Evolutionary conservation across 2,797 vertebrate genomes (phyloP), one percentile per base, ranked within the genome.

Genomic region (Nannoperca obscura): DNA sequence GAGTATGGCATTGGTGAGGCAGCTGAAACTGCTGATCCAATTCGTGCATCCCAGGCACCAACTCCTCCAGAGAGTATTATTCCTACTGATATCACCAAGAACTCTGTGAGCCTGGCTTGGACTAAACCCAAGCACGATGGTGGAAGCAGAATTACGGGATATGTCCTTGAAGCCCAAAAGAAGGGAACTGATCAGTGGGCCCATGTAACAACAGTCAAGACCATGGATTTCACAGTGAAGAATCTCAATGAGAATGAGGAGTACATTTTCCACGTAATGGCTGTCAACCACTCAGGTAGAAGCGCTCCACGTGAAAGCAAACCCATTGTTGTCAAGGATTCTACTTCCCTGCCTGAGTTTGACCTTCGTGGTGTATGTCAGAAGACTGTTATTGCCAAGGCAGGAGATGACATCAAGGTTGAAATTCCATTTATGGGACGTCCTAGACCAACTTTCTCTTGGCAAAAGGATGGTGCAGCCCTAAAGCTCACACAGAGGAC

Each of bases 231-330:
- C 78, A 94, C 94, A 54, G 97, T 97, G 42, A 99, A 95, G 89
- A 98, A 98, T 92, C 96, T 99, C 14, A 99, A 97, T 83, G 98
- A 99, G 94, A 97, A 96, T 75, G 98, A 99, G 81, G 98, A 99
- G 83, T 99, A 99, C 64, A 92, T 96, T 64, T 99, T 99, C 96
- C 97, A 94, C 69, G 96, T 99, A 63, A 99, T 99, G 97, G 98
- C 98, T 40, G 98, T 97, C 44, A 99, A 99, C 83, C 95, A 92
- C 15, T 97, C 98, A 10, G 98, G 98, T 53, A 97, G 97, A 95
- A 99, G 98, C 71, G 91, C 89, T 71, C 97, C 98, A 79, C 94
- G 97, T 92, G 96, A 97, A 77, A 98, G 98, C 89, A 98, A 97
- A 82, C 92, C 95, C 20, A 95, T 99, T 81, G 69, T 94, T 83